Base-by-base conservation (phyloP, 2,113 vertebrate species). In the Echinops telfairi region DNA sequence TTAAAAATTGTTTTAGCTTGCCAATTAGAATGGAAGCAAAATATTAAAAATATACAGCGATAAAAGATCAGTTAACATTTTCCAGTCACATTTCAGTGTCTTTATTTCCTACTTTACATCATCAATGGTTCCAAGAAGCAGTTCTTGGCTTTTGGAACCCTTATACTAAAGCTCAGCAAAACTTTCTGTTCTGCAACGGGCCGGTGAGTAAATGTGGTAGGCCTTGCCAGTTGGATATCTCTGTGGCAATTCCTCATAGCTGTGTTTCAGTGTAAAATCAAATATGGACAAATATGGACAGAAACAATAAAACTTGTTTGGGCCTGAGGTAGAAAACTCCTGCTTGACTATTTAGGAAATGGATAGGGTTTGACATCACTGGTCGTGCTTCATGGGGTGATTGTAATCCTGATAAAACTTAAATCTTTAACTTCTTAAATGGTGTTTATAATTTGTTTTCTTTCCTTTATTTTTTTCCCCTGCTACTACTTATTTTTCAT, bases 331-430 rank as follows among this genome's bases (percentile, higher is more conserved):
- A 4, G 17, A 66, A 8, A 64, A 29, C 0, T 19, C 40, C 57
- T 29, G 33, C 36, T 0, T 38, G 23, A 19, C 57, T 1, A 0
- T 2, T 6, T 0, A 0, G 0, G 0, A 73, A 25, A 38, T 2
- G 15, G 70, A 2, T 0, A 12, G 29, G 17, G 33, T 58, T 23
- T 9, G 12, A 38, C 0, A 0, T 31, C 19, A 6, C 27, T 1
- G 2, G 3, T 22, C 33, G 19, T 27, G 8, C 12, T 31, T 40
- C 16, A 1, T 3, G 6, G 40, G 5, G 47, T 53, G 17, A 76
- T 0, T 0, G 10, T 15, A 8, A 15, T 15, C 53, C 31, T 17
- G 31, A 38, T 3, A 1, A 22, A 36, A 5, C 33, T 40, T 6
- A 23, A 1, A 9, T 15, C 38, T 33, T 14, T 6, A 38, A 5